A percentile compares a stretch with the other conserved stretches of the same genome.
Conservation (phyloP, 2,113 vertebrate genomes). For the Pithys albifrons region DNA sequence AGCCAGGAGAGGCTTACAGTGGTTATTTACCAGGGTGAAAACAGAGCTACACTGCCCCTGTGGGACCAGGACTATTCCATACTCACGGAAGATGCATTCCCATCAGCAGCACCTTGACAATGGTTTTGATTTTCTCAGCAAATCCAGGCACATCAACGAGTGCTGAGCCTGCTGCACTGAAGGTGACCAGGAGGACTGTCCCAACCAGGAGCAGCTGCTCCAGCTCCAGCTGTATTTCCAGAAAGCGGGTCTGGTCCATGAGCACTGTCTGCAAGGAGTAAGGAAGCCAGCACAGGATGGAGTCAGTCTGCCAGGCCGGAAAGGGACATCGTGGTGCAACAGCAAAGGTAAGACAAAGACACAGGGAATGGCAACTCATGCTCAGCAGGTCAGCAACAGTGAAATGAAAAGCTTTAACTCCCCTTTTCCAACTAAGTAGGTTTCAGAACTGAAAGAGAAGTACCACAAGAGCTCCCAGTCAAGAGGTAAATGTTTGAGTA, state of each 20-base stretch:
- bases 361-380: not conserved
- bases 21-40: not conserved
- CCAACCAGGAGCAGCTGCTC: slow-evolving; percentile 81
- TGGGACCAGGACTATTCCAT: not conserved
- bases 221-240: slow-evolving; percentile 87
- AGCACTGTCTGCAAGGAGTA: slow-evolving; percentile 80
- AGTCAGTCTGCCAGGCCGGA: not conserved
- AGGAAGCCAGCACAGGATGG: not conserved
- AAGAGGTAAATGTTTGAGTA: not conserved
- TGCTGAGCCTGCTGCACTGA: slow-evolving; percentile 81
- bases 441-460: not conserved
- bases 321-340: not conserved
- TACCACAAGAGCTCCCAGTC: not conserved
- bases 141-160: slow-evolving; percentile 82
- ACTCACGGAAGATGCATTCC: slow-evolving; percentile 88
- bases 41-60: not conserved
- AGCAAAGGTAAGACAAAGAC: not conserved
- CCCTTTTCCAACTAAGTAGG: not conserved
- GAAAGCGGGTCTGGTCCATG: slow-evolving; percentile 92
- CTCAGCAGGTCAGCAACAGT: not conserved
- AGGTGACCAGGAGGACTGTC: slow-evolving; percentile 86
- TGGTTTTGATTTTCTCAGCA: slow-evolving; percentile 84
- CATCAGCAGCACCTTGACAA: slow-evolving; percentile 80
- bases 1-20: not conserved
- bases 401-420: not conserved